A percentile compares a stretch with the other conserved stretches of the same genome.
Evolutionary conservation across 2,113 vertebrate species (phyloP).

Genomic region (Centropus unirufus): DNA sequence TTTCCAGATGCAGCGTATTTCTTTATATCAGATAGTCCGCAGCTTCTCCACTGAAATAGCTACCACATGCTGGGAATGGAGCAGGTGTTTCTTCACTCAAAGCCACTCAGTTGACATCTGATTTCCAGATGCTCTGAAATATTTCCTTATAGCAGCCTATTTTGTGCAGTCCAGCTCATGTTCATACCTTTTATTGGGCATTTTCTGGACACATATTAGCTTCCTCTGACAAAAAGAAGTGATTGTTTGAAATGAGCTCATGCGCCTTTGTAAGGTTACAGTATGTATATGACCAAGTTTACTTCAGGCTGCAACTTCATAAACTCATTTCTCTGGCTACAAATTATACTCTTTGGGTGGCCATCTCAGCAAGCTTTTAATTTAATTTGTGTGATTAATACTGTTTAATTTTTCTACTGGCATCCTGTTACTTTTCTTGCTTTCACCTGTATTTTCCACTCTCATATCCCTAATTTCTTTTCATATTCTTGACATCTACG

Average conservation of each 20-base stretch:
- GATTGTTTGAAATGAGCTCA: not conserved
- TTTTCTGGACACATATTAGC: not conserved
- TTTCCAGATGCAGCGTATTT: not conserved
- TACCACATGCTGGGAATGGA: not conserved
- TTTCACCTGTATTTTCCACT: not conserved
- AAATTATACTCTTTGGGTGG: not conserved
- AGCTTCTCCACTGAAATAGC: not conserved
- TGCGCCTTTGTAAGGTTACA: not conserved
- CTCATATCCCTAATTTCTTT: not conserved
- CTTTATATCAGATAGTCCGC: not conserved
- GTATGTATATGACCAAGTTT: not conserved
- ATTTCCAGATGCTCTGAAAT: constrained; percentile 5
- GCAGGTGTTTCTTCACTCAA: not conserved
- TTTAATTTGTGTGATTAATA: not conserved
- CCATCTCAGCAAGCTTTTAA: not conserved
- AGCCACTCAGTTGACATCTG: not conserved
- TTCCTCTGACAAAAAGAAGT: not conserved
- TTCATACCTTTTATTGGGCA: not conserved
- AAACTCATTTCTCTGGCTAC: not conserved
- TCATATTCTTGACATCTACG: constrained; percentile 23
- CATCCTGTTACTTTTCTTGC: not conserved
- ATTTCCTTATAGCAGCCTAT: not conserved
- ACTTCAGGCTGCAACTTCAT: not conserved
- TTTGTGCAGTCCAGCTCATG: not conserved
- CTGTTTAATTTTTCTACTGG: not conserved